Base-by-base conservation (phyloP, 2,888 invertebrate genomes). In the Cryptosula pallasiana region DNA sequence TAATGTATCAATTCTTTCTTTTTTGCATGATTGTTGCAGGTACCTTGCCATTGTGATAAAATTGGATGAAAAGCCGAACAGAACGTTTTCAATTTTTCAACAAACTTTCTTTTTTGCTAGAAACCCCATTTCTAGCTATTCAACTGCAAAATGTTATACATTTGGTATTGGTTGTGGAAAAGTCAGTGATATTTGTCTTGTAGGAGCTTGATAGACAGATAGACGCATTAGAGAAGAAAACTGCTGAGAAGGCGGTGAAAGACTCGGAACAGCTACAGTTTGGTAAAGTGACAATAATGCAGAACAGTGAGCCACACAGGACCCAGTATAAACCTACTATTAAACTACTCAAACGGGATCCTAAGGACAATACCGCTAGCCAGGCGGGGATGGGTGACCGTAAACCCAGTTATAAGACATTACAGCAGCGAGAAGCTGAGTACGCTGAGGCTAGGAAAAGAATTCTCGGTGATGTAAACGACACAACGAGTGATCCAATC, bases 361-460 rank as follows among this genome's bases (percentile, higher is more conserved):
- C 63, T 2, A 9, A 9, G 5, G 34, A 63, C 27, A 27, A 20
- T 25, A 57, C 57, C 16, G 63, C 34, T 5, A 32, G 29, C 32
- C 63, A 63, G n/a, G 32, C 2, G 3, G 32, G 32, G 16, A 32
- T 63, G 63, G 63, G 32, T 9, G 63, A 63, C 13, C 27, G 63
- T 5, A 63, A 63, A 32, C 32, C 63, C 13, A 63, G 32, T n/a
- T 63, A 63, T 63, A 63, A 63, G n/a, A 29, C 63, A 32, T 27
- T 63, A 3, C 29, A 63, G n/a, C 63, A 63, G 32, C 63, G 63
- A 2, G 63, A 63, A 32, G 63, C 63, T 16, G 63, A 63, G n/a
- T 63, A 63, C n/a, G 27, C 20, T 63, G 63, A 63, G 32, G 63
- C 63, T 32, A 63, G 63, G n/a, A 63, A 63, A 32, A 27, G 63